These are phyloP conservation scores for Balaeniceps rex DNA, from an alignment of 2,113 vertebrate species.

Conservation along the genomic window DNA sequence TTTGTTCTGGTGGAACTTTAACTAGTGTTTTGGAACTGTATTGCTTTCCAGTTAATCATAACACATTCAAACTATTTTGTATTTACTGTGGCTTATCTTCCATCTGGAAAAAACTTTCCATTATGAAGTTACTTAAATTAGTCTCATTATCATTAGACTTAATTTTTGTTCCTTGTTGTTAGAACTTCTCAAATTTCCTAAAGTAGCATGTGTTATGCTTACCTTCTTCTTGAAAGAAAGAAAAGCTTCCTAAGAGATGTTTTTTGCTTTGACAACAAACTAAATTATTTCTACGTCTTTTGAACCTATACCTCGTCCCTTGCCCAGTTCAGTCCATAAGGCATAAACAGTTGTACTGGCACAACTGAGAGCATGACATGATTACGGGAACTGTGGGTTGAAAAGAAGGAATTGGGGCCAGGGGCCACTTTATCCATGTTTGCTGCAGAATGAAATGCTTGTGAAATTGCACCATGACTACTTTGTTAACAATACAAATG, in stretches of 20 bases:
- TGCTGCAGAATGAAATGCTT: background rate
- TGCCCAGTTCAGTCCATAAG: background rate
- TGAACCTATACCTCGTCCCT: background rate
- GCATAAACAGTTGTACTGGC: background rate
- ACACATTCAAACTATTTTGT: background rate
- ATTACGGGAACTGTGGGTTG: background rate
- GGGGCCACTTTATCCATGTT: background rate
- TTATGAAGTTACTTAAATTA: background rate
- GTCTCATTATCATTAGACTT: background rate
- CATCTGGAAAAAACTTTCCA: background rate
- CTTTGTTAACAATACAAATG: background rate
- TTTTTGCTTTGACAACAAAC: background rate
- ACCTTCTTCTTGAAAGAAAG: background rate
- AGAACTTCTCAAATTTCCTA: background rate
- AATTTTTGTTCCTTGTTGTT: background rate
- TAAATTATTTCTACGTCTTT: background rate
- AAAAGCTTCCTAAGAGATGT: background rate
- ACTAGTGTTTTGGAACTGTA: background rate
- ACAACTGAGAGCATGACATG: background rate
- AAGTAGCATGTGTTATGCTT: background rate
- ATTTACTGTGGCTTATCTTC: background rate
- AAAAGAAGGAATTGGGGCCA: background rate
- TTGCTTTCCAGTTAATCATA: background rate
- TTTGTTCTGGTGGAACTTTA: background rate
- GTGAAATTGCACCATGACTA: background rate